Evolutionary conservation across 2,797 vertebrate genomes (phyloP).

Genomic region (Eulemur coronatus): DNA sequence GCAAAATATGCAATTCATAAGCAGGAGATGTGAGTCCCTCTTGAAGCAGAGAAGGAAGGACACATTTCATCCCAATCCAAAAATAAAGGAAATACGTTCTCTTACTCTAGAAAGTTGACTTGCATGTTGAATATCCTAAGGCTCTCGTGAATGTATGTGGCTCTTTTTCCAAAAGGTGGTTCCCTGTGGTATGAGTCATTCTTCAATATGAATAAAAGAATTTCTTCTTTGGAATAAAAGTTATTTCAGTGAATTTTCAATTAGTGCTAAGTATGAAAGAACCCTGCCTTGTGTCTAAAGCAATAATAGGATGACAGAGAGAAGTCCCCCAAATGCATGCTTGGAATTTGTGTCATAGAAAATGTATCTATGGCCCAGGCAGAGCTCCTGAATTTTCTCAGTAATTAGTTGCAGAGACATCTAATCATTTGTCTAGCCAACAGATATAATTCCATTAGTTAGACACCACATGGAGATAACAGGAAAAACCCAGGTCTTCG

Average conservation of each 20-base stretch:
- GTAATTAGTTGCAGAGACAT: background rate
- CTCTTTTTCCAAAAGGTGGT: background rate
- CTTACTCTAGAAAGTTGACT: conserved; percentile 37
- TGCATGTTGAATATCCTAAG: background rate
- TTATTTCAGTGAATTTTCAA: background rate
- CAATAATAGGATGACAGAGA: background rate
- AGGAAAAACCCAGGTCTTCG: background rate
- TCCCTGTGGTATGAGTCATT: background rate
- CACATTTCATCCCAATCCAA: conserved; percentile 45
- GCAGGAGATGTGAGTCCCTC: background rate
- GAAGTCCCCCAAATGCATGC: no score
- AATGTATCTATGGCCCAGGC: background rate
- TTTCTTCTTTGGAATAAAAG: background rate
- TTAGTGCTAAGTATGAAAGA: background rate
- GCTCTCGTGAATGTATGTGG: background rate
- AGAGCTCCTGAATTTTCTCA: background rate
- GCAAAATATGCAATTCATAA: conserved; percentile 18
- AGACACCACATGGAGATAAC: background rate
- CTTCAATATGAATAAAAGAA: background rate
- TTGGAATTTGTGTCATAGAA: background rate
- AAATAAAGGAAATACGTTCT: conserved; percentile 43
- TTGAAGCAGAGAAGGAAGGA: background rate
- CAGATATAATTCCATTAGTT: background rate
- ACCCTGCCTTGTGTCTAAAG: background rate
- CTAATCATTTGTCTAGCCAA: background rate